phyloP scores from a whole-genome alignment of 92 coral and sea anemone genomes.

The Actinernus sp. region DNA sequence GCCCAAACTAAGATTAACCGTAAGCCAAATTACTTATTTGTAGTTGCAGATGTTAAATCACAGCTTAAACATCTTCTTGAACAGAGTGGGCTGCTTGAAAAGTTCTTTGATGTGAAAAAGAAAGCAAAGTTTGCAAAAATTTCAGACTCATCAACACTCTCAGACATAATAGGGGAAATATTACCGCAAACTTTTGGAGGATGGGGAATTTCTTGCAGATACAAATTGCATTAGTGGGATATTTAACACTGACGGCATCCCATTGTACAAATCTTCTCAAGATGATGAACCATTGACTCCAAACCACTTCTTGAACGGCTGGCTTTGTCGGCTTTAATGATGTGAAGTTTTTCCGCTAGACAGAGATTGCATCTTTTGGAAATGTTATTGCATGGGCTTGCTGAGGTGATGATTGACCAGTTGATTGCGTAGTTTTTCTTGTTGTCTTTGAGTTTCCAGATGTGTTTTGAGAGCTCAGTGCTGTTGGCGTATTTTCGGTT shows the following conservation, averaged over 20 bases:
- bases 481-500: too few relatives aligned
- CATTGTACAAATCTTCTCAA: too few relatives aligned
- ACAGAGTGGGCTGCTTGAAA: constrained; percentile 45
- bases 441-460: too few relatives aligned
- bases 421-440: too few relatives aligned
- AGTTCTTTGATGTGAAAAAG: constrained; percentile 9
- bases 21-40: constrained; percentile 33
- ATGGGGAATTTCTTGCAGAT: constrained; percentile 25
- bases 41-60: constrained; percentile 24
- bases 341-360: too few relatives aligned
- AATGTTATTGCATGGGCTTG: too few relatives aligned
- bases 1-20: constrained; percentile 50
- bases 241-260: constrained; percentile 61
- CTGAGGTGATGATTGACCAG: too few relatives aligned
- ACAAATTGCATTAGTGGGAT: constrained; percentile 36
- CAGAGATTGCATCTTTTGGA: too few relatives aligned
- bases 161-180: constrained; percentile 1
- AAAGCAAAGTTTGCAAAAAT: constrained; percentile 1
- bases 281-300: too few relatives aligned
- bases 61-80: constrained; percentile 37
- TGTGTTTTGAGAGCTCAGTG: too few relatives aligned
- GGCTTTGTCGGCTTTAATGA: too few relatives aligned
- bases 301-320: too few relatives aligned
- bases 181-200: constrained; percentile 13
- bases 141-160: neutral